Conservation (phyloP, 2,888 invertebrate genomes). For the Aphodius granarius region DNA sequence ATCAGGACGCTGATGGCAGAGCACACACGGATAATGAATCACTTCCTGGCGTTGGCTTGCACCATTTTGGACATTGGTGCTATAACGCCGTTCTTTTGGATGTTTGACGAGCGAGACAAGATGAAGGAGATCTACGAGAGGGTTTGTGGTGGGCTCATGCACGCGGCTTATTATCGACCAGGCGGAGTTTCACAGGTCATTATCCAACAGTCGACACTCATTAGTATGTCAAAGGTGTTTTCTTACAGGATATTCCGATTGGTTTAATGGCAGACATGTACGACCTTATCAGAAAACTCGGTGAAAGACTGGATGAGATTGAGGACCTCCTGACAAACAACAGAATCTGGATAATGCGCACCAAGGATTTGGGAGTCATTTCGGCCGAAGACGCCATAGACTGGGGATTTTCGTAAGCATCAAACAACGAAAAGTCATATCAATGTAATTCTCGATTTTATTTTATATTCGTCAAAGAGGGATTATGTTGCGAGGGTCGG, state of each 20-base stretch:
- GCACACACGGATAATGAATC: slow-evolving; percentile 74
- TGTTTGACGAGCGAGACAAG: slow-evolving; percentile 88
- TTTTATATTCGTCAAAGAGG: slow-evolving; percentile 55
- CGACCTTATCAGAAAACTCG: slow-evolving; percentile 67
- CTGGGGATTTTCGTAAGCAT: slow-evolving; percentile 63
- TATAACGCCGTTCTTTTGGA: slow-evolving; percentile 89
- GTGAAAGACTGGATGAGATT: slow-evolving; percentile 79
- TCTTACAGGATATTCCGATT: slow-evolving; percentile 64
- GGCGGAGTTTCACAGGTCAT: slow-evolving; percentile 74
- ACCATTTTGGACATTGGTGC: slow-evolving; percentile 82
- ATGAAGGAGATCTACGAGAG: slow-evolving; percentile 84
- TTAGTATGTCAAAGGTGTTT: not conserved
- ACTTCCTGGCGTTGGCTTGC: slow-evolving; percentile 73
- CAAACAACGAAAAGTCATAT: not conserved
- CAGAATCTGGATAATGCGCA: slow-evolving; percentile 72
- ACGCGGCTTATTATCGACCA: slow-evolving; percentile 78
- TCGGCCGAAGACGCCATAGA: slow-evolving; percentile 76
- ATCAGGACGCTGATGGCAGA: slow-evolving; percentile 78
- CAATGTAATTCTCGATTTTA: not conserved
- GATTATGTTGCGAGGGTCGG: slow-evolving; percentile 77
- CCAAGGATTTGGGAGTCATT: slow-evolving; percentile 72
- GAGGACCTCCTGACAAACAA: slow-evolving; percentile 79
- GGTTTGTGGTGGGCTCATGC: slow-evolving; percentile 81
- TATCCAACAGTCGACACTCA: not conserved
- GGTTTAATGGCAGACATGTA: slow-evolving; percentile 81